phyloP scores from a whole-genome alignment of 92 coral and sea anemone genomes.

The Actinostola sp. region DNA sequence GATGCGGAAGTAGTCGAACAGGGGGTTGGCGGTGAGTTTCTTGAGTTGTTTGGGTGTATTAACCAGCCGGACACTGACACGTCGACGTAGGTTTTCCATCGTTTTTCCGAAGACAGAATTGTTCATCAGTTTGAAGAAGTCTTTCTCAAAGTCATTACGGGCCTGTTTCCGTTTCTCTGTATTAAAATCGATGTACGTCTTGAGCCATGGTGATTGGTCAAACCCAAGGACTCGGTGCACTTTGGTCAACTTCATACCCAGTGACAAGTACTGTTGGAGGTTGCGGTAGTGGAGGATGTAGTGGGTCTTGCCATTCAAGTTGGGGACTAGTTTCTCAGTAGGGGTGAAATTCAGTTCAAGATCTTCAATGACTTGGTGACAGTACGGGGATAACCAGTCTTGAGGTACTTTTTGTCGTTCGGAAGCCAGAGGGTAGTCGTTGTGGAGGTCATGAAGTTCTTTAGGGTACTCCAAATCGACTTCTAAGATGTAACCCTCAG shows the following conservation, averaged over 20 bases:
- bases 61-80: no score
- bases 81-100: no score
- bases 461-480: conserved; percentile 35
- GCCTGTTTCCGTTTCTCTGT: conserved; percentile 46
- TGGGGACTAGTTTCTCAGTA: conserved; percentile 6
- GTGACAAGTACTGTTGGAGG: neutral
- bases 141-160: neutral
- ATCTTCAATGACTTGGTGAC: conserved; percentile 16
- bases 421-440: conserved; percentile 56
- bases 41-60: no score
- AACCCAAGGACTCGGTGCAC: conserved; percentile 20
- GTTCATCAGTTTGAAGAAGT: no score
- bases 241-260: neutral
- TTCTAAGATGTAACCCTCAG: conserved; percentile 51
- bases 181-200: conserved; percentile 29
- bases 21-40: no score
- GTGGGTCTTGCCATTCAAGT: neutral
- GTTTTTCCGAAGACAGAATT: no score
- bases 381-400: conserved; percentile 47
- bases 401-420: conserved; percentile 38
- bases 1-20: no score
- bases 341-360: neutral
- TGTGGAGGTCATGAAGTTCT: conserved; percentile 39
- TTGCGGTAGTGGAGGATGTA: conserved; percentile 8
- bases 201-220: conserved; percentile 28